Percentiles rank a stretch among this genome's conserved stretches.
These are phyloP conservation scores for Stenchaetothrips biformis DNA, from an alignment of 2,888 invertebrate species.

Conservation along the genomic window DNA sequence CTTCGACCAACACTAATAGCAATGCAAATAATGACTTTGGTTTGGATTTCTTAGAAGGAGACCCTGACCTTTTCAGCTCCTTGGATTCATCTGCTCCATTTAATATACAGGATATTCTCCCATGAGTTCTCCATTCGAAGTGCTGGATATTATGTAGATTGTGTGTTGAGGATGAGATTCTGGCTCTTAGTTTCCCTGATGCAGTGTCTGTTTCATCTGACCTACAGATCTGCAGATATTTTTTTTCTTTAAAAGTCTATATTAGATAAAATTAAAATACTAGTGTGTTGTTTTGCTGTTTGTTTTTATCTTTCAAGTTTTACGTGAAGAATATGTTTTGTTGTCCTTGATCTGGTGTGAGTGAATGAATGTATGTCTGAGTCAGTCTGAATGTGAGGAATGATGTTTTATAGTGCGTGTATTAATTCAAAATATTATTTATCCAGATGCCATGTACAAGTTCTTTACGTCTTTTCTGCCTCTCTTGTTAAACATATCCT, in stretches of 20 bases:
- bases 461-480: slow-evolving; percentile 23
- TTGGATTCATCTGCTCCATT: slow-evolving; percentile 69
- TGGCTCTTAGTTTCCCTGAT: too few relatives aligned
- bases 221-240: not conserved
- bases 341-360: slow-evolving; percentile 10
- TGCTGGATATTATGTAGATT: too few relatives aligned
- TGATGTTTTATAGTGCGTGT: not conserved
- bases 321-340: slow-evolving; percentile 5
- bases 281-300: slow-evolving; percentile 7
- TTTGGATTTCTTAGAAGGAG: slow-evolving; percentile 43
- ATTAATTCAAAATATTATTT: slow-evolving; percentile 7
- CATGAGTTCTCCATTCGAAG: too few relatives aligned
- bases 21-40: slow-evolving; percentile 38
- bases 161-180: too few relatives aligned
- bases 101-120: slow-evolving; percentile 60
- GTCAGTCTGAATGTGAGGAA: not conserved
- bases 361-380: not conserved
- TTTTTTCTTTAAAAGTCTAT: not conserved
- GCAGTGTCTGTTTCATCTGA: too few relatives aligned
- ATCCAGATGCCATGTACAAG: slow-evolving; percentile 24
- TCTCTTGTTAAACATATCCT: slow-evolving; percentile 25
- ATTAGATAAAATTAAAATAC: not conserved
- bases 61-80: slow-evolving; percentile 77
- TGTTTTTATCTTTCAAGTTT: slow-evolving; percentile 21
- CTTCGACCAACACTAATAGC: slow-evolving; percentile 40